phyloP scores from a whole-genome alignment of 2,888 invertebrate species.

The Lysandra coridon region DNA sequence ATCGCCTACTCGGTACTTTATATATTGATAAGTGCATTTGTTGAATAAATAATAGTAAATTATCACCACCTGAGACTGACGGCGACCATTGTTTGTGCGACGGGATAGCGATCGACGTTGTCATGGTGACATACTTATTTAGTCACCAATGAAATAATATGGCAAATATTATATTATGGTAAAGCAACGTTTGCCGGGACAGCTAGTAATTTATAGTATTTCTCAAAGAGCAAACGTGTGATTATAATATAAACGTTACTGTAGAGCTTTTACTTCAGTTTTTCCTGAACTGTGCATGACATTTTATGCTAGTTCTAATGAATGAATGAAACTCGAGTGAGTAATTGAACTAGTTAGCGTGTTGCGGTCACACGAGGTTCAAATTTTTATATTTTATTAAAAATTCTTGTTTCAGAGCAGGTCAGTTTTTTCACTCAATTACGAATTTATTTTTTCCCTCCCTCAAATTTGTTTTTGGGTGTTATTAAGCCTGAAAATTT shows the following conservation, averaged over 20 bases:
- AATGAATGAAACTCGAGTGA: slow-evolving; percentile 24
- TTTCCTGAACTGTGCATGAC: background rate
- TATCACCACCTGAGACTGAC: too few relatives aligned
- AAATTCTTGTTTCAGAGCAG: background rate
- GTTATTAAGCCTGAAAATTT: too few relatives aligned
- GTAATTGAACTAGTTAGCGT: slow-evolving; percentile 13
- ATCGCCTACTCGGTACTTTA: too few relatives aligned
- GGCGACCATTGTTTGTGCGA: too few relatives aligned
- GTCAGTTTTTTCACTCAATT: background rate
- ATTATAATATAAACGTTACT: background rate
- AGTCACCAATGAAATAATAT: too few relatives aligned
- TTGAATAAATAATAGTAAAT: too few relatives aligned
- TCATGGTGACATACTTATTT: too few relatives aligned
- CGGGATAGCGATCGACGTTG: too few relatives aligned
- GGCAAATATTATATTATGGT: too few relatives aligned
- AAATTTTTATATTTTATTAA: slow-evolving; percentile 3
- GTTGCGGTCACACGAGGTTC: slow-evolving; percentile 2
- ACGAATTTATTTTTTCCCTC: background rate
- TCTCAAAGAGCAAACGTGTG: background rate
- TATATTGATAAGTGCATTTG: too few relatives aligned
- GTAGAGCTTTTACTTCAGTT: background rate
- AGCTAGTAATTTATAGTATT: background rate
- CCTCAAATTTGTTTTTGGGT: background rate
- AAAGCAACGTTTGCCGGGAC: too few relatives aligned
- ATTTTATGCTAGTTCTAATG: slow-evolving; percentile 12